These are phyloP conservation scores for Meloe dianella DNA, from an alignment of 2,888 invertebrate genomes.

Conservation along the genomic window DNA sequence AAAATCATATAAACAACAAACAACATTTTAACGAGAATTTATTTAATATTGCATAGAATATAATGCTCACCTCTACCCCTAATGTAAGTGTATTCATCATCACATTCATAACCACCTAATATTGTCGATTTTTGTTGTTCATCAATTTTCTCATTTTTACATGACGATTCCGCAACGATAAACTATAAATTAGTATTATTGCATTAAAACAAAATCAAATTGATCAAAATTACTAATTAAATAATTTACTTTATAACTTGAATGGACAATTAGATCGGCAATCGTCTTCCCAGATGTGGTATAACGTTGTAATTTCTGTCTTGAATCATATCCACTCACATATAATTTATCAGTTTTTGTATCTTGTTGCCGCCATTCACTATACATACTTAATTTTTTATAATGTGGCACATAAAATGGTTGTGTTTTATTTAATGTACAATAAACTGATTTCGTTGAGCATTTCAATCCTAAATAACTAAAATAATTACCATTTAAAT, in stretches of 20 bases:
- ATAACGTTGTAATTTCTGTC: slow-evolving; percentile 71
- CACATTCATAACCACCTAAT: slow-evolving; percentile 91
- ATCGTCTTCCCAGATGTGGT: slow-evolving; percentile 65
- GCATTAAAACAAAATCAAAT: background rate
- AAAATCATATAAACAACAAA: too few species aligned
- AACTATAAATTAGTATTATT: slow-evolving; percentile 17
- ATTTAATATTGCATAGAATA: too few species aligned
- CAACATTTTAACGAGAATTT: too few species aligned
- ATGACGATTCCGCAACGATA: slow-evolving; percentile 23
- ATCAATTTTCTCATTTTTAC: slow-evolving; percentile 46
- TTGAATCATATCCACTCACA: slow-evolving; percentile 72
- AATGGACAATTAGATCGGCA: slow-evolving; percentile 56
- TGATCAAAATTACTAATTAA: background rate
- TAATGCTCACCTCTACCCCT: slow-evolving; percentile 88
- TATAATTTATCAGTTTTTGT: slow-evolving; percentile 57
- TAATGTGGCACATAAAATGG: slow-evolving; percentile 92
- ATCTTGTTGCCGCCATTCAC: slow-evolving; percentile 76
- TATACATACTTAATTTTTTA: slow-evolving; percentile 94
- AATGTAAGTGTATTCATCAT: slow-evolving; percentile 95
- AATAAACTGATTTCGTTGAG: slow-evolving; percentile 89
- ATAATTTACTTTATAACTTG: slow-evolving; percentile 57
- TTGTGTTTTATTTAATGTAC: slow-evolving; percentile 91
- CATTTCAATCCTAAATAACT: slow-evolving; percentile 90
- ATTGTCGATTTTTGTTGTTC: slow-evolving; percentile 60
- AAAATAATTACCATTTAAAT: slow-evolving; percentile 89